Evolutionary conservation across 2,113 vertebrate genomes (phyloP).

Genomic region (Pongo pygmaeus): DNA sequence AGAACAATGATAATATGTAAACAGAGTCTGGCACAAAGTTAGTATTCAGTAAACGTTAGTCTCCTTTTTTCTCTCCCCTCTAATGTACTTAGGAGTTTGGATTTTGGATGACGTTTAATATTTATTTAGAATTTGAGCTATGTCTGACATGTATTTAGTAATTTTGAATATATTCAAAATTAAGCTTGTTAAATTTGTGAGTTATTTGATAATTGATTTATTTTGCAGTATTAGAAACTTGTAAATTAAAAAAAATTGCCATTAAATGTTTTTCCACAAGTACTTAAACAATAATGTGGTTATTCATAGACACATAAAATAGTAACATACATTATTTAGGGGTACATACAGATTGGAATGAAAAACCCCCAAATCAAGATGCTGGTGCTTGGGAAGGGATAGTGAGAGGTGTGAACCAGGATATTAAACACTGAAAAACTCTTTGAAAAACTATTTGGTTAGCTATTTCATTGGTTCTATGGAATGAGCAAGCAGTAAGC

Average conservation of each 20-base stretch:
- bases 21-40: background rate
- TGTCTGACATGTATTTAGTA: background rate
- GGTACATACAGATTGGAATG: background rate
- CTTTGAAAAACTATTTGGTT: constrained; percentile 28
- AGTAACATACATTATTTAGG: background rate
- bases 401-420: background rate
- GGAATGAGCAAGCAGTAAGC: background rate
- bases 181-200: background rate
- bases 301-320: background rate
- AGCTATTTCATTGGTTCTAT: background rate
- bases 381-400: background rate
- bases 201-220: constrained; percentile 18
- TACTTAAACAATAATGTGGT: background rate
- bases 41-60: background rate
- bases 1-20: background rate
- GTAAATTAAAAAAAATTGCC: background rate
- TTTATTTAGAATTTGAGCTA: constrained; percentile 29
- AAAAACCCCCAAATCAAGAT: background rate
- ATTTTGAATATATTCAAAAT: constrained; percentile 8
- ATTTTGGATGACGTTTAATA: constrained; percentile 22
- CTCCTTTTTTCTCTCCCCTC: background rate
- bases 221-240: constrained; percentile 3
- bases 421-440: background rate
- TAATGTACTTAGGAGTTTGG: background rate
- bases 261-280: background rate